Conservation (phyloP, 2,113 vertebrate genomes). For the Pomatostomus ruficeps region DNA sequence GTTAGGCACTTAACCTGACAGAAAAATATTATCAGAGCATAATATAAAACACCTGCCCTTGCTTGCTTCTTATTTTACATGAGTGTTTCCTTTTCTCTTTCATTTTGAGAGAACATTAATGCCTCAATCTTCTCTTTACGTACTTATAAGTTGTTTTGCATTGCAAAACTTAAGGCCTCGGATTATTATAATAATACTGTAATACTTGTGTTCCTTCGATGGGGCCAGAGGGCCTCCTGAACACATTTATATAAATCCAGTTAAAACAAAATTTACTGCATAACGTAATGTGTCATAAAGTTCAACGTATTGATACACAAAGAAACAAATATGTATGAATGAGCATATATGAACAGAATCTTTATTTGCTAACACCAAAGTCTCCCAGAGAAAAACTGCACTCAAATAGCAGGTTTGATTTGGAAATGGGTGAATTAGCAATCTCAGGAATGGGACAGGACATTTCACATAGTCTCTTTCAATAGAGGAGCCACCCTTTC, state of each 20-base stretch:
- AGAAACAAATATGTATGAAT: background rate
- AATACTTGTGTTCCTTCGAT: background rate
- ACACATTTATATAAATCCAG: background rate
- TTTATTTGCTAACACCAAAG: background rate
- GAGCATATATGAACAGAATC: background rate
- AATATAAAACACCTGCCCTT: background rate
- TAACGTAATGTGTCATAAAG: background rate
- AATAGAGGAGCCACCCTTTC: background rate
- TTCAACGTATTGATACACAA: background rate
- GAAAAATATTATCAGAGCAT: background rate
- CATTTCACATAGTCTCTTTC: background rate
- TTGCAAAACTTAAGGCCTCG: background rate
- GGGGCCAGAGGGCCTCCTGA: background rate
- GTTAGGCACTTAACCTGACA: conserved; percentile 24
- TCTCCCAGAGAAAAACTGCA: background rate
- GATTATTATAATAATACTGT: background rate
- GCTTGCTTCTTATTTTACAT: background rate
- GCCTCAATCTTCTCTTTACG: background rate
- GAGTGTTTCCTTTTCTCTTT: background rate
- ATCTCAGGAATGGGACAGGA: background rate
- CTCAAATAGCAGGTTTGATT: background rate
- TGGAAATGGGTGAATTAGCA: background rate
- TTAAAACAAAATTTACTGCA: background rate
- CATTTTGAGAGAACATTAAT: background rate
- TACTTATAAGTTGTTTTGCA: background rate